phyloP scores from a whole-genome alignment of 2,888 invertebrate genomes.

The Monochamus alternatus region DNA sequence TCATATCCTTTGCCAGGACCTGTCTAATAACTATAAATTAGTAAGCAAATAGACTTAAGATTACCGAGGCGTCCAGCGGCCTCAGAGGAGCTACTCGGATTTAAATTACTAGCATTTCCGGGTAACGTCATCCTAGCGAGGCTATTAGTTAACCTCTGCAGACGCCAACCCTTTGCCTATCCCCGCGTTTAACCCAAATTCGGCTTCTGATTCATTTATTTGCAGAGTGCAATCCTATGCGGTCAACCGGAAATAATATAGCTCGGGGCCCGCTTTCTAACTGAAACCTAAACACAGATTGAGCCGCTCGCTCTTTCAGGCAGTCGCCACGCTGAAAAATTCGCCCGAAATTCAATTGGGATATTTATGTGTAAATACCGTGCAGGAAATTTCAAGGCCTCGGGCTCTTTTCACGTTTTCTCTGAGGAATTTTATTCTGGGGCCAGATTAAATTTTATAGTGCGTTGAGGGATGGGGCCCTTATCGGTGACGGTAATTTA shows the following conservation, averaged over 20 bases:
- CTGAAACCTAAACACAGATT: slow-evolving; percentile 61
- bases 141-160: slow-evolving; percentile 36
- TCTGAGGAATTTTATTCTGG: slow-evolving; percentile 26
- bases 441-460: slow-evolving; percentile 29
- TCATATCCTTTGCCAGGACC: slow-evolving; percentile 41
- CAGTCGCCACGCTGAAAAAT: slow-evolving; percentile 52
- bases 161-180: slow-evolving; percentile 36
- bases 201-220: slow-evolving; percentile 57
- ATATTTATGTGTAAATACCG: slow-evolving; percentile 63
- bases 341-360: slow-evolving; percentile 62
- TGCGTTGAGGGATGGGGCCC: slow-evolving; percentile 16
- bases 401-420: slow-evolving; percentile 49
- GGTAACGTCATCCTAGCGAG: slow-evolving; percentile 30
- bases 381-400: slow-evolving; percentile 56
- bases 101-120: slow-evolving; percentile 38
- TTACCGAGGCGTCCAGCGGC: slow-evolving; percentile 41
- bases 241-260: slow-evolving; percentile 64
- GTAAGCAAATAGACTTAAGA: slow-evolving; percentile 52
- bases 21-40: slow-evolving; percentile 52
- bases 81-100: slow-evolving; percentile 49
- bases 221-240: slow-evolving; percentile 55
- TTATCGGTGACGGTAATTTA: slow-evolving; percentile 27
- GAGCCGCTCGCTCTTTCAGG: slow-evolving; percentile 46
- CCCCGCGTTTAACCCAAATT: slow-evolving; percentile 41
- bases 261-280: slow-evolving; percentile 56